Evolutionary conservation across 1,140 invertebrate genomes (phyloP), one percentile per base, ranked within the genome.

Genomic region (Oedothorax gibbosus): DNA sequence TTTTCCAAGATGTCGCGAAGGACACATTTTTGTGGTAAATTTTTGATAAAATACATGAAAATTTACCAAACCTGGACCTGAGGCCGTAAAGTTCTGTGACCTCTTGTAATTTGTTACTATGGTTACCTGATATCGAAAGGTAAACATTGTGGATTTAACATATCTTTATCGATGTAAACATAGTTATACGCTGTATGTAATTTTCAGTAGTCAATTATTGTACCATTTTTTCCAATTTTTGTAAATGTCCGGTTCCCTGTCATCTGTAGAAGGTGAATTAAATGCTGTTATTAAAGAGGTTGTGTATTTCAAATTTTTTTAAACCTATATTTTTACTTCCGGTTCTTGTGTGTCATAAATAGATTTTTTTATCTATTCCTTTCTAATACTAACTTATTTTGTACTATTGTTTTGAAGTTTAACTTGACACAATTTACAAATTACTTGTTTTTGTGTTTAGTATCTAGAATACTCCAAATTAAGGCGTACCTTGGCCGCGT

Each of bases 271-370:
- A 87, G 90, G 89, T 14, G 90, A 91, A 85, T 85, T 91, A 50
- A 90, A 91, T 88, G 87, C 89, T 35, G 90, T 90, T 81, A 88
- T 91, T 9, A 89, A 89, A 88, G 90, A 91, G 88, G 90, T 90
- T 87, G n/a, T 76, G 85, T 85, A 60, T 57, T 20, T 57, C 3
- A 57, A n/a, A 10, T 68, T 49, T 7, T 68, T 35, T 14, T 69
- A 35, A 11, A 21, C 14, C 7, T 35, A 64, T 64, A 0, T 14
- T 18, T 65, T 65, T n/a, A 14, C 35, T 35, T 35, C 35, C 35
- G 35, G 35, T 60, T 12, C 51, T 51, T 69, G 66, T 15, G 9
- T 15, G 60, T 64, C 7, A 69, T 21, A 69, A 49, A 50, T 51
- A 35, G 35, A 35, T 35, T 35, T 35, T 35, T 35, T 35, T 35